These are phyloP conservation scores for Dolomedes plantarius DNA, from an alignment of 2,888 invertebrate genomes.

Conservation along the genomic window DNA sequence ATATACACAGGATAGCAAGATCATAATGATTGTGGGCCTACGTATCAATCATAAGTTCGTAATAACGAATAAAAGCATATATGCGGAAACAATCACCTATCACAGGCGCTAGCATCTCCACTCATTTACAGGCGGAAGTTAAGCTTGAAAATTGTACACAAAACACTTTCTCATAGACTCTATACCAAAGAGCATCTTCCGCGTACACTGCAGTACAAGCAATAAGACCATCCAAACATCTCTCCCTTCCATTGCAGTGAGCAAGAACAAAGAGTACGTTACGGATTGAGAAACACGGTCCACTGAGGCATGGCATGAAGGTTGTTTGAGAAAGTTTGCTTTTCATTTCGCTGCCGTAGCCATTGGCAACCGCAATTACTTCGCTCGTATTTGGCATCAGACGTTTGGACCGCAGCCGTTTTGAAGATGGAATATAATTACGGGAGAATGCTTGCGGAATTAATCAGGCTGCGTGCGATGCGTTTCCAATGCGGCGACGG, in stretches of 20 bases:
- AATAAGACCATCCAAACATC: too few relatives aligned
- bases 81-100: too few relatives aligned
- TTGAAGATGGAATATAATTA: background rate
- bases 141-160: too few relatives aligned
- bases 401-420: conserved; percentile 4
- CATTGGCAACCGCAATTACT: conserved; percentile 48
- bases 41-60: too few relatives aligned
- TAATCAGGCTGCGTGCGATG: background rate
- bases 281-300: background rate
- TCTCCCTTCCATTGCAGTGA: background rate
- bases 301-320: background rate
- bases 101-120: too few relatives aligned
- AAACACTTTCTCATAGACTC: too few relatives aligned
- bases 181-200: too few relatives aligned
- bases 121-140: too few relatives aligned
- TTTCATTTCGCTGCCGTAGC: conserved; percentile 23
- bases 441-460: background rate
- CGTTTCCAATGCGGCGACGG: background rate
- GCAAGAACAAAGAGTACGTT: background rate
- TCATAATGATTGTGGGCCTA: too few relatives aligned
- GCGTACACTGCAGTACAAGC: too few relatives aligned
- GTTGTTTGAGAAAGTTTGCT: conserved; percentile 2
- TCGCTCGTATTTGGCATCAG: background rate
- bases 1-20: too few relatives aligned
- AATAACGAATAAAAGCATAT: too few relatives aligned